These are phyloP conservation scores for Acanthornis magna DNA, from an alignment of 2,797 vertebrate species.

Conservation along the genomic window DNA sequence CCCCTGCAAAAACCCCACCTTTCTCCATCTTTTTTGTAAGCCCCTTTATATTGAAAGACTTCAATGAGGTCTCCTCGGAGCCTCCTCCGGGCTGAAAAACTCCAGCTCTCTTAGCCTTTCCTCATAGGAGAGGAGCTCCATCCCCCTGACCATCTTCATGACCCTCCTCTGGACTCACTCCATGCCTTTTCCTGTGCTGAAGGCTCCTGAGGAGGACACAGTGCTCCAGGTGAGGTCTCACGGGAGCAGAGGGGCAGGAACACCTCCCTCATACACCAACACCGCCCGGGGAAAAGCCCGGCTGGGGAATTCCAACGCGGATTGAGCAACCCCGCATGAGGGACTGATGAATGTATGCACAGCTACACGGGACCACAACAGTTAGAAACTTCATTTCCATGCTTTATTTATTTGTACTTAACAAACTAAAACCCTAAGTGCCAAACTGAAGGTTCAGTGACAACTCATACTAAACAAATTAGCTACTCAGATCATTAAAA, in stretches of 20 bases:
- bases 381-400: background rate
- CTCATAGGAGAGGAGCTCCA: fast-evolving
- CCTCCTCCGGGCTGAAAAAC: background rate
- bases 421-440: background rate
- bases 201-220: background rate
- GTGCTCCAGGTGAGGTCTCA: background rate
- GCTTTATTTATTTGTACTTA: background rate
- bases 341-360: background rate
- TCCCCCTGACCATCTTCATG: fast-evolving
- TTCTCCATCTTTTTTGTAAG: background rate
- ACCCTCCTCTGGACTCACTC: fast-evolving
- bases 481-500: background rate
- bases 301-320: background rate
- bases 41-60: background rate
- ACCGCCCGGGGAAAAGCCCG: background rate
- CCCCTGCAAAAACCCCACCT: background rate
- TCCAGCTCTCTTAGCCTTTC: background rate
- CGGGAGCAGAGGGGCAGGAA: background rate
- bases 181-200: background rate
- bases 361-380: background rate
- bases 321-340: fast-evolving
- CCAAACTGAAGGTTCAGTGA: background rate
- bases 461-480: background rate
- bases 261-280: background rate
- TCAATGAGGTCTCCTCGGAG: background rate